Conservation (phyloP, 1,140 invertebrate species). For the Parasteatoda tepidariorum region DNA sequence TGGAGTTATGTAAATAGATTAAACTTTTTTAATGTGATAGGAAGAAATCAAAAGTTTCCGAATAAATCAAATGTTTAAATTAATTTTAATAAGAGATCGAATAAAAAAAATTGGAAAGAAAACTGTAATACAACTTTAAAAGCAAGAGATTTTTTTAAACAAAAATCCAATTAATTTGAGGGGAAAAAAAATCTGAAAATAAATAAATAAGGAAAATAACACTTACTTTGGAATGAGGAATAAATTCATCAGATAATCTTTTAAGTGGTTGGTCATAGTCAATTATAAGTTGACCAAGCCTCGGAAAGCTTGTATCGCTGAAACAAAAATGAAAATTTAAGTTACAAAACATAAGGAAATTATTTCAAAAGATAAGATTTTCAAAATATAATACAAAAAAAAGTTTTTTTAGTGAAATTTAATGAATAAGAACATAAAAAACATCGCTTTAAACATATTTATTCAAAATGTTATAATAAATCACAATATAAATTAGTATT, state of each 20-base stretch:
- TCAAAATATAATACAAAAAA: not conserved
- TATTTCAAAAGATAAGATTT: not conserved
- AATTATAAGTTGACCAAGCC: constrained; percentile 95
- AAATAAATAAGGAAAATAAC: not conserved
- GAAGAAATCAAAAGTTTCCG: too few relatives aligned
- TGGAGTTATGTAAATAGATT: not conserved
- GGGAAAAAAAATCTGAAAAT: too few relatives aligned
- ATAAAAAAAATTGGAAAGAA: too few relatives aligned
- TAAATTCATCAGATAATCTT: constrained; percentile 96
- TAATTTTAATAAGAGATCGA: too few relatives aligned
- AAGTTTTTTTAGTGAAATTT: too few relatives aligned
- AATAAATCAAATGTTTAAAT: too few relatives aligned
- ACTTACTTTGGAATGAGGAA: constrained; percentile 85
- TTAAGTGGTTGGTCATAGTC: constrained; percentile 97
- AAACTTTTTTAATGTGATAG: too few relatives aligned
- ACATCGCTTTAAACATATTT: too few relatives aligned
- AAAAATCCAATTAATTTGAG: too few relatives aligned
- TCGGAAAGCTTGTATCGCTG: constrained; percentile 91
- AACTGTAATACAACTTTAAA: too few relatives aligned
- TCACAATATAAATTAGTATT: not conserved
- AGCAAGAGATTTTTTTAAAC: too few relatives aligned
- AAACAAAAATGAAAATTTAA: constrained; percentile 53
- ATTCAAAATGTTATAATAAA: not conserved
- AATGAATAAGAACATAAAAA: too few relatives aligned
- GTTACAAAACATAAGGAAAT: not conserved